These are phyloP conservation scores for Apostichopus japonicus DNA, from an alignment of 35 echinoderm and acorn worm genomes.

Conservation along the genomic window DNA sequence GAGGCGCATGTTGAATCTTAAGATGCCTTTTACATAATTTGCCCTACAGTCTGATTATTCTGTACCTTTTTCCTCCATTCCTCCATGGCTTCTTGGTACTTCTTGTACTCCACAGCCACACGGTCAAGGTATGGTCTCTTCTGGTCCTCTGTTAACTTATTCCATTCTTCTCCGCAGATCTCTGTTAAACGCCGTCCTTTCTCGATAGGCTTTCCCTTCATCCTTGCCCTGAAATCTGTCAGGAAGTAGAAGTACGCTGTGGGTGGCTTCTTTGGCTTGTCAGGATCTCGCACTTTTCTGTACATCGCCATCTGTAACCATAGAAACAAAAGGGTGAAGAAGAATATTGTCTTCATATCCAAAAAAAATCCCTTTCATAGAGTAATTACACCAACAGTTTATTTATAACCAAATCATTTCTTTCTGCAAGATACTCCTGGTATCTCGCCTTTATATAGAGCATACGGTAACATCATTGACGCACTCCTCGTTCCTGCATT, in stretches of 20 bases:
- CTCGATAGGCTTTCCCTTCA: slow-evolving; percentile 91
- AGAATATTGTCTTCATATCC: background rate
- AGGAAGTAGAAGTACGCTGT: slow-evolving; percentile 98
- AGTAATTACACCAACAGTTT: no score
- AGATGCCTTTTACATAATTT: no score
- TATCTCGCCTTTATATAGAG: no score
- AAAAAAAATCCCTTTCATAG: no score
- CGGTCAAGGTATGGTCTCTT: slow-evolving; percentile 94
- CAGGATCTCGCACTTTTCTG: slow-evolving; percentile 92
- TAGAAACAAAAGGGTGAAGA: background rate
- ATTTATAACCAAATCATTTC: no score
- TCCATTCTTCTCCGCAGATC: slow-evolving; percentile 95
- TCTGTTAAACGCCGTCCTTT: slow-evolving; percentile 85
- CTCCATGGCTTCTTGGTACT: slow-evolving; percentile 86
- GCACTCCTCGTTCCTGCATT: no score
- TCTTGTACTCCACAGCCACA: slow-evolving; percentile 90
- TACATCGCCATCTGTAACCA: slow-evolving; percentile 73
- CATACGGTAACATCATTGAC: no score
- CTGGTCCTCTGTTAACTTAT: slow-evolving; percentile 95
- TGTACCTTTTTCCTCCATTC: slow-evolving; percentile 90
- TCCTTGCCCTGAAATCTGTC: slow-evolving; percentile 86
- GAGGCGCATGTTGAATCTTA: no score
- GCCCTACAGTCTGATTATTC: no score
- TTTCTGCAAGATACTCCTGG: no score
- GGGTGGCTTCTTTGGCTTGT: slow-evolving; percentile 99